A percentile compares a stretch with the other conserved stretches of the same genome.
Conservation (phyloP, 2,113 vertebrate genomes). For the Athene cunicularia region DNA sequence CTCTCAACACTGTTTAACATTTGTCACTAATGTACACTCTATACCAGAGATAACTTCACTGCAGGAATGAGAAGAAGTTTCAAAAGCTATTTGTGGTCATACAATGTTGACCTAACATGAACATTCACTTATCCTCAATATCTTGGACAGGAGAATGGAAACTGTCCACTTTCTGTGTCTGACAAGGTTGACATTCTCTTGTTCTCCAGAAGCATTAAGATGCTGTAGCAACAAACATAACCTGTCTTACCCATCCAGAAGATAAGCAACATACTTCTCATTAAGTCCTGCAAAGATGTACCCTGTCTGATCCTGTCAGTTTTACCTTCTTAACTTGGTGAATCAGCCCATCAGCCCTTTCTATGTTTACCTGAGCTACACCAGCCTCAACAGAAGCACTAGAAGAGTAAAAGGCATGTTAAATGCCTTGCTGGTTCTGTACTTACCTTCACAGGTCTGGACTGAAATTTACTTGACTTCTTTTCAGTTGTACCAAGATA, state of each 20-base stretch:
- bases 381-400: background rate
- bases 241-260: background rate
- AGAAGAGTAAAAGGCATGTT: background rate
- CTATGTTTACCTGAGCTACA: background rate
- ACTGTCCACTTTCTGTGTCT: background rate
- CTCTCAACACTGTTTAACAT: background rate
- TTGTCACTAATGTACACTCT: background rate
- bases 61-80: background rate
- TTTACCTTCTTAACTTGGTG: background rate
- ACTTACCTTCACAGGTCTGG: background rate
- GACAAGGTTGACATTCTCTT: background rate
- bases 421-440: background rate
- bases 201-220: background rate
- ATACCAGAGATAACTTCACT: background rate
- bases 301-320: background rate
- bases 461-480: background rate
- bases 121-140: background rate
- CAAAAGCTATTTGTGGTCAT: background rate
- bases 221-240: background rate
- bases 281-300: background rate
- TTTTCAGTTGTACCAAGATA: background rate
- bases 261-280: background rate
- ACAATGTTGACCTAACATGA: background rate
- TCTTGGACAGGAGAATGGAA: background rate
- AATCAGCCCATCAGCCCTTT: background rate